These are phyloP conservation scores for Chydorus sphaericus DNA, from an alignment of 2,888 invertebrate species.

Conservation along the genomic window DNA sequence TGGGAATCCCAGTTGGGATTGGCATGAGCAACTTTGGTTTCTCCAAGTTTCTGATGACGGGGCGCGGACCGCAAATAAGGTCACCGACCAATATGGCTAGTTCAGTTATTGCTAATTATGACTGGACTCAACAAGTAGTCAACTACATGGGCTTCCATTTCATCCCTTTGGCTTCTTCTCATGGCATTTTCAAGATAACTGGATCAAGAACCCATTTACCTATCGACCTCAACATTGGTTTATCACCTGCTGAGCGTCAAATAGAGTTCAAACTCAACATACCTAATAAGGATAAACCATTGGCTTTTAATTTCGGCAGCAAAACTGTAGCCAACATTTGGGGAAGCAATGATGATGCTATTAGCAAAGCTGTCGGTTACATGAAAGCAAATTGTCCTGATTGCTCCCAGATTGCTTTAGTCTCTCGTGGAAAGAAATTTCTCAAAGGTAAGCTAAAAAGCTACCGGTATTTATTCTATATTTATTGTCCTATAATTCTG, in stretches of 20 bases:
- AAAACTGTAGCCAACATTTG: slow-evolving; percentile 5
- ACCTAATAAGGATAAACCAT: slow-evolving; percentile 10
- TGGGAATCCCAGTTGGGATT: slow-evolving; percentile 12
- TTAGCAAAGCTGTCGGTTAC: slow-evolving; percentile 8
- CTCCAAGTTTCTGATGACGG: too few species aligned
- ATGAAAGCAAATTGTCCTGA: slow-evolving; percentile 20
- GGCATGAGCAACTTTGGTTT: slow-evolving; percentile 6
- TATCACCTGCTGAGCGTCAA: slow-evolving; percentile 2
- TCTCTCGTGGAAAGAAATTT: slow-evolving; percentile 21
- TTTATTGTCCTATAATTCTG: too few species aligned
- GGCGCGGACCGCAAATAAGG: too few species aligned
- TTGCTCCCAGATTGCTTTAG: slow-evolving; percentile 18
- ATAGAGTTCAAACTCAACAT: slow-evolving; percentile 9
- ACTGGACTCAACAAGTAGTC: too few species aligned
- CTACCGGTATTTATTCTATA: too few species aligned
- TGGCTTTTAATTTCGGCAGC: slow-evolving; percentile 5
- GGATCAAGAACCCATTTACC: slow-evolving; percentile 12
- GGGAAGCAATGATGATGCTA: slow-evolving; percentile 17
- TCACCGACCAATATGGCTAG: slow-evolving; percentile 6
- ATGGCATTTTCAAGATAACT: slow-evolving; percentile 11
- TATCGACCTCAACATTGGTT: background rate
- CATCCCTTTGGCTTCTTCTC: slow-evolving; percentile 9
- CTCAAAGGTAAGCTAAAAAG: too few species aligned
- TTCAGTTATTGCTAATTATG: background rate
- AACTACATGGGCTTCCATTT: slow-evolving; percentile 9